A percentile compares a stretch with the other conserved stretches of the same genome.
Evolutionary conservation across 2,888 invertebrate genomes (phyloP).

Genomic region (Melanargia galathea): DNA sequence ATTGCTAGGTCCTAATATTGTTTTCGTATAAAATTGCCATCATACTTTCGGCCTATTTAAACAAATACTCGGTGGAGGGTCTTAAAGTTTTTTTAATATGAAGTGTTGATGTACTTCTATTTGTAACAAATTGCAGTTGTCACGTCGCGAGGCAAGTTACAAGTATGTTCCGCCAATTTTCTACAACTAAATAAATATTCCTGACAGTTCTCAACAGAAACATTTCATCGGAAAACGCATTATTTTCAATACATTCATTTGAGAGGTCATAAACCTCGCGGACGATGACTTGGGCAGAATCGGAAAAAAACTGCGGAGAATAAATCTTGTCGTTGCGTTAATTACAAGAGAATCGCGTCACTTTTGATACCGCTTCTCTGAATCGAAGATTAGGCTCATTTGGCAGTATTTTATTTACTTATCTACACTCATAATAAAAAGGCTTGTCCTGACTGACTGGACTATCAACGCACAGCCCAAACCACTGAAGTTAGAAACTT

Average conservation of each 20-base stretch:
- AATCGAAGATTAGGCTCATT: slow-evolving; percentile 7
- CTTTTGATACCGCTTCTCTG: slow-evolving; percentile 15
- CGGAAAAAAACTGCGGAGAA: slow-evolving; percentile 1
- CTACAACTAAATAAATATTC: slow-evolving; percentile 7
- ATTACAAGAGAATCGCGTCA: slow-evolving; percentile 1
- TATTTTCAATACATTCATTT: background rate
- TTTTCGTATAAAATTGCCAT: too few species aligned
- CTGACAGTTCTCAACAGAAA: slow-evolving; percentile 21
- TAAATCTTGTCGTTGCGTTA: slow-evolving; percentile 16
- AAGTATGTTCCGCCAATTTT: background rate
- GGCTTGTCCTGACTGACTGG: too few species aligned
- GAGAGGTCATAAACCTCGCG: slow-evolving; percentile 10
- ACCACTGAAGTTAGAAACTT: too few species aligned
- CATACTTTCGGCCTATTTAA: too few species aligned
- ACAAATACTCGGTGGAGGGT: too few species aligned
- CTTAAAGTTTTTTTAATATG: too few species aligned
- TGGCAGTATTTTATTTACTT: background rate
- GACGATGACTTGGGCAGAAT: background rate
- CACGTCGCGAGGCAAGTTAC: too few species aligned
- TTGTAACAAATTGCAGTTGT: too few species aligned
- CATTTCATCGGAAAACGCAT: slow-evolving; percentile 11
- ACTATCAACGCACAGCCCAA: too few species aligned
- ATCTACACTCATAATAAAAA: too few species aligned
- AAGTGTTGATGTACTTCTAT: too few species aligned
- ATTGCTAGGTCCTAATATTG: too few species aligned